Conservation (phyloP, 2,113 vertebrate genomes). For the Calyptomena viridis region DNA sequence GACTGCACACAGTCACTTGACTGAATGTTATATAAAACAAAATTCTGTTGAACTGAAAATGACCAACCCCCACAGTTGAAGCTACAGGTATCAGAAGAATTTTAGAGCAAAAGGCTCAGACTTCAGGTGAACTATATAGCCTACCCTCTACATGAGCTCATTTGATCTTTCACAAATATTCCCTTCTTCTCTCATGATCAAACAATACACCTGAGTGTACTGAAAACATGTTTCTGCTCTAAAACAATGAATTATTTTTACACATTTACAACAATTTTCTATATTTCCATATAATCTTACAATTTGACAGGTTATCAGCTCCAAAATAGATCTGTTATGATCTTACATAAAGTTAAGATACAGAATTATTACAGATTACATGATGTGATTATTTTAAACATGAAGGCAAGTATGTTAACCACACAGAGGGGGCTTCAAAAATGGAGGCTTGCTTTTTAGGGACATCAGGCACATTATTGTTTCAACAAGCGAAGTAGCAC, state of each 20-base stretch:
- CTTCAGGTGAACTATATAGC: background rate
- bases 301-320: background rate
- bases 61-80: background rate
- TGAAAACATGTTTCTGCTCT: background rate
- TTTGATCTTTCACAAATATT: background rate
- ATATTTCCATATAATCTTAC: background rate
- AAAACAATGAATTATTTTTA: background rate
- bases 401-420: background rate
- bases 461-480: background rate
- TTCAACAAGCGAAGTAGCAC: background rate
- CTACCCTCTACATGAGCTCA: background rate
- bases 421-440: background rate
- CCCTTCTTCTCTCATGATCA: background rate
- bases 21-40: background rate
- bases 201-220: background rate
- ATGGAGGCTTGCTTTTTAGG: background rate
- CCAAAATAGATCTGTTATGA: background rate
- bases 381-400: background rate
- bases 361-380: no score
- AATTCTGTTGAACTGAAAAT: background rate
- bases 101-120: background rate
- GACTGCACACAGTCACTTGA: background rate
- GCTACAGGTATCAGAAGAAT: background rate
- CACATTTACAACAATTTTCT: background rate
- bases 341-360: no score